Evolutionary conservation across 2,888 invertebrate species (phyloP), one percentile per base, ranked within the genome.

Genomic region (Drosophila picticornis): DNA sequence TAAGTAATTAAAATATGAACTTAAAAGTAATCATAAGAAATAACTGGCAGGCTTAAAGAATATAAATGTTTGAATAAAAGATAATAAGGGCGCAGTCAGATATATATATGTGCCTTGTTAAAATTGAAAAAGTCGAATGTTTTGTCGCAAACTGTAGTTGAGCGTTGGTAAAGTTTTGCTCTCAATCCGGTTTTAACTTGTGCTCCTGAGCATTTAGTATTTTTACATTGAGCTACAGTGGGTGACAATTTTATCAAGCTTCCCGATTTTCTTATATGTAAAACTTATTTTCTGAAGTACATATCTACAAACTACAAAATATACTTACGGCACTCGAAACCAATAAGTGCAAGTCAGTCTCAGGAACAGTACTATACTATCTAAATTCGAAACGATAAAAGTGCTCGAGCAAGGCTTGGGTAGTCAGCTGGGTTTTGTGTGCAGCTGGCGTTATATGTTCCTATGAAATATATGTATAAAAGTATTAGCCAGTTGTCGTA

Each of bases 401-500:
- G 31, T 50, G 31, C 31, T 34, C n/a, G n/a, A 25, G 48, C 22
- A 40, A 60, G 77, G 81, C 72, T 66, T 65, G 60, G 66, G 31
- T 70, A 29, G 71, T 56, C 53, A 66, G 64, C 52, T 63, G 61
- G 52, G n/a, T 74, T 36, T 29, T 34, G 4, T 34, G 10, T 60
- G 60, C 77, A 78, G 77, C 72, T 72, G 72, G 32, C 50, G 50
- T 62, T 53, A 64, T 58, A 55, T 43, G 64, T 16, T 48, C 32
- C 22, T 51, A 32, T 36, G 40, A 65, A 63, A 32, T 58, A 63
- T 75, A 40, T 80, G 60, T 61, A 63, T 68, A n/a, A 57, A 46
- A 40, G 55, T 68, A 68, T 60, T 73, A 61, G 69, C 70, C 50
- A 46, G 72, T 77, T 67, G 52, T 73, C 53, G 69, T 73, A 68